These are phyloP conservation scores for Casuarius casuarius DNA, from an alignment of 2,113 vertebrate species.

Conservation along the genomic window DNA sequence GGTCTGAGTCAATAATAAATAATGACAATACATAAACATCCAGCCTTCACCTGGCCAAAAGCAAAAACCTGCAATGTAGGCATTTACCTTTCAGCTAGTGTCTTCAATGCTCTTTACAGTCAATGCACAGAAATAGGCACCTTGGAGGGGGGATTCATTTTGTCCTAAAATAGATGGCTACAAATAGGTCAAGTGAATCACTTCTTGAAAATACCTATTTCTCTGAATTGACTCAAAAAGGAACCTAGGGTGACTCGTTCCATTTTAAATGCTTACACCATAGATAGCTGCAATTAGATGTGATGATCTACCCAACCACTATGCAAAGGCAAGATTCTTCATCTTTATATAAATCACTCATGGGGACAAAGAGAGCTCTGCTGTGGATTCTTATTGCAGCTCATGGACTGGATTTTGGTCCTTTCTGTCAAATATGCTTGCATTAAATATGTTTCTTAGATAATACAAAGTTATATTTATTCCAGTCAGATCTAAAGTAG, in stretches of 20 bases:
- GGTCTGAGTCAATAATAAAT: background rate
- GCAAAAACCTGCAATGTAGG: background rate
- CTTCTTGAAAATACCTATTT: conserved; percentile 18
- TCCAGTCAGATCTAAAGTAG: background rate
- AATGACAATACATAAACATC: background rate
- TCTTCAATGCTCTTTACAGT: background rate
- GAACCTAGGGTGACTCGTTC: background rate
- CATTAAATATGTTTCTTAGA: background rate
- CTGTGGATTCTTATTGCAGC: background rate
- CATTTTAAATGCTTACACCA: background rate
- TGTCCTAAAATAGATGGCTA: background rate
- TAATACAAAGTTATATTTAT: background rate
- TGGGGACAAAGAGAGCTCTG: background rate
- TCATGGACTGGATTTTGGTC: background rate
- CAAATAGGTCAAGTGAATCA: conserved; percentile 51
- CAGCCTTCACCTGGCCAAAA: background rate
- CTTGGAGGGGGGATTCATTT: background rate
- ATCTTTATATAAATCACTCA: background rate
- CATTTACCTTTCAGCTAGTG: background rate
- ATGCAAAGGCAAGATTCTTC: background rate
- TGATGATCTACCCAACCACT: background rate
- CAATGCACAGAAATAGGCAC: background rate
- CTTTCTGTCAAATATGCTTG: background rate
- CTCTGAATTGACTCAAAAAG: background rate
- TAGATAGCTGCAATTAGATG: background rate